These are phyloP conservation scores for Rhadinocentrus ornatus DNA, from an alignment of 2,797 vertebrate genomes.

Conservation along the genomic window DNA sequence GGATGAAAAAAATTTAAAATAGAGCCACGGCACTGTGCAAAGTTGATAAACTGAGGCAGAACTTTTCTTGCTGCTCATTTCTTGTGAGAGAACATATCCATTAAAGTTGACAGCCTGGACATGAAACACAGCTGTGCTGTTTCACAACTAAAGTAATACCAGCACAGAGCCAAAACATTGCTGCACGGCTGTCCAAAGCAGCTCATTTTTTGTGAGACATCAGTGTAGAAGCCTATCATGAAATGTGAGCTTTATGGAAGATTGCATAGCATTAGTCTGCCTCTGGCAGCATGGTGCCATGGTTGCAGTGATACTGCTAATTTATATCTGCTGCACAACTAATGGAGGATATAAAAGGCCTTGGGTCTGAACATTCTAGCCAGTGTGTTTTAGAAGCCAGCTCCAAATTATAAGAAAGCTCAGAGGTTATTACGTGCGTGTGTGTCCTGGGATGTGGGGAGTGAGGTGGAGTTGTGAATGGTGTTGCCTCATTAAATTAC, in stretches of 20 bases:
- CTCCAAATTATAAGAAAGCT: slow-evolving; percentile 66
- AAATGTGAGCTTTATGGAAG: slow-evolving; percentile 58
- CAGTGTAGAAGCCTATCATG: slow-evolving; percentile 50
- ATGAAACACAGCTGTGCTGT: slow-evolving; percentile 56
- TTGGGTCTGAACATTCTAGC: slow-evolving; percentile 57
- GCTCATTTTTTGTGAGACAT: slow-evolving; percentile 59
- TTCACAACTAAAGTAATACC: slow-evolving; percentile 66
- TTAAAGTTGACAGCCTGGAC: slow-evolving; percentile 61
- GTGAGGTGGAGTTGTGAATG: slow-evolving; percentile 19
- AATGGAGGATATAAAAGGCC: slow-evolving; percentile 67
- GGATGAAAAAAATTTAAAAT: neutral
- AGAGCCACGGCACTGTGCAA: slow-evolving; percentile 5
- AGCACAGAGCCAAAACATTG: slow-evolving; percentile 61
- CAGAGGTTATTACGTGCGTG: slow-evolving; percentile 24
- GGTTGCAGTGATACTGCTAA: slow-evolving; percentile 55
- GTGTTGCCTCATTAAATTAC: slow-evolving; percentile 60
- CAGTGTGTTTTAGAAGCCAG: slow-evolving; percentile 52
- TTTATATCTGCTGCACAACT: slow-evolving; percentile 69
- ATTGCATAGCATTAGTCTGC: slow-evolving; percentile 53
- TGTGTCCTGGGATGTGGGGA: neutral
- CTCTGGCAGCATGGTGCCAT: slow-evolving; percentile 56
- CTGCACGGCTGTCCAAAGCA: slow-evolving; percentile 57
- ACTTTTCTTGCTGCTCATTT: slow-evolving; percentile 57
- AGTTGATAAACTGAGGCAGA: slow-evolving; percentile 48
- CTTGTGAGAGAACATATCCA: slow-evolving; percentile 54